Conservation (phyloP, 2,888 invertebrate species). For the Nasonia oneida region DNA sequence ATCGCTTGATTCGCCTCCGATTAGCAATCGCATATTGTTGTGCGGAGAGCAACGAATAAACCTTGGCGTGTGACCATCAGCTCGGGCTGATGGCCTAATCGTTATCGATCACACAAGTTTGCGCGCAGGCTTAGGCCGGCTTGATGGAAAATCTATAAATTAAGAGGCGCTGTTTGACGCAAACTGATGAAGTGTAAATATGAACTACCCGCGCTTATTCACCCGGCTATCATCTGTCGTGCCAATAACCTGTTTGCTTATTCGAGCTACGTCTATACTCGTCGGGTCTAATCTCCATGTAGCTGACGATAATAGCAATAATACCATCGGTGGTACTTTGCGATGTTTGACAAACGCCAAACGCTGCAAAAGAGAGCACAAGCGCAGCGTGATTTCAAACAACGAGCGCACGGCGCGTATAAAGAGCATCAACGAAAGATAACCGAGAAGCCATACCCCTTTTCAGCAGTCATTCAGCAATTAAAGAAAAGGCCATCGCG, state of each 20-base stretch:
- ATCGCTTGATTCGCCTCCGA: neutral
- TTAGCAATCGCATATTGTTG: neutral
- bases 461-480: neutral
- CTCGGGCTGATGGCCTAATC: neutral
- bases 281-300: neutral
- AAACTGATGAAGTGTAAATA: neutral
- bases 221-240: too few species aligned
- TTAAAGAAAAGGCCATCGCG: conserved; percentile 9
- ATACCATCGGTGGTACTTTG: too few species aligned
- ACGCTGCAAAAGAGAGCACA: too few species aligned
- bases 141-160: neutral
- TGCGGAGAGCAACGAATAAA: neutral
- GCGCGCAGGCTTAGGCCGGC: neutral
- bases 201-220: neutral
- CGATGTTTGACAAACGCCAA: too few species aligned
- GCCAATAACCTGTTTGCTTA: neutral
- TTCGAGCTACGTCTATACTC: neutral
- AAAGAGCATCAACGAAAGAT: neutral
- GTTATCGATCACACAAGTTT: neutral
- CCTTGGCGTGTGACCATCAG: neutral
- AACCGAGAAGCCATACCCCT: neutral
- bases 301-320: too few species aligned
- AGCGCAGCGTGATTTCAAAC: neutral
- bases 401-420: neutral
- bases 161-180: neutral